Conservation (phyloP, 37 sponge, comb jelly and placozoan genomes). For the Tethya wilhelma region DNA sequence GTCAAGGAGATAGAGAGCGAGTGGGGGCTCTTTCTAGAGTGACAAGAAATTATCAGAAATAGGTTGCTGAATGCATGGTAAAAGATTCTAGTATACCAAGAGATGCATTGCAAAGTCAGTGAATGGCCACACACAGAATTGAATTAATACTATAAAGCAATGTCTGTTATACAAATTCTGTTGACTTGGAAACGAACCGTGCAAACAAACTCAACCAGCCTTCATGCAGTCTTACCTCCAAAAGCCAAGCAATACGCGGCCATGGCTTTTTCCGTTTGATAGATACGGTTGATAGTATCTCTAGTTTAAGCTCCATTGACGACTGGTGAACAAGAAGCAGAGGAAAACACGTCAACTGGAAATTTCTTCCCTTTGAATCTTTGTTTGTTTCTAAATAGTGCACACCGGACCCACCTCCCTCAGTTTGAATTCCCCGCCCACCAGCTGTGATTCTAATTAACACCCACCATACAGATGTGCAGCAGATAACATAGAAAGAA, state of each 20-base stretch:
- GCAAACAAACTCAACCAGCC: background rate
- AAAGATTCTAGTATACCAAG: background rate
- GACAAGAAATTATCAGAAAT: no score
- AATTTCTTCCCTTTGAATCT: no score
- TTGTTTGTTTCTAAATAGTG: conserved; percentile 20
- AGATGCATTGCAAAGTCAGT: background rate
- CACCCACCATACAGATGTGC: no score
- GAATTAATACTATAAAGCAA: background rate
- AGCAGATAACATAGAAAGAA: no score
- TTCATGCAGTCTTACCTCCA: conserved; percentile 25
- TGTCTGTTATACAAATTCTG: background rate
- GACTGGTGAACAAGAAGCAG: background rate
- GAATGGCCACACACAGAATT: background rate
- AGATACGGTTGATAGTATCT: conserved; percentile 30
- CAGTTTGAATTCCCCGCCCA: background rate
- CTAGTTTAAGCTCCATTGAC: conserved; percentile 42
- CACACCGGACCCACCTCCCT: background rate
- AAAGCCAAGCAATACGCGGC: conserved; percentile 56
- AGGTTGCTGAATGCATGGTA: no score
- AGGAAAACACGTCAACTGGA: background rate
- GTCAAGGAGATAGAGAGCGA: conserved; percentile 44
- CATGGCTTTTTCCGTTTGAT: conserved; percentile 65
- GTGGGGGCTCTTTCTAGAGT: background rate
- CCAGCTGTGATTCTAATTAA: no score
- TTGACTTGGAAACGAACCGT: no score